Percentiles rank a stretch among this genome's conserved stretches.
Conservation (phyloP, 2,797 vertebrate genomes). For the Telmatherina bonti region DNA sequence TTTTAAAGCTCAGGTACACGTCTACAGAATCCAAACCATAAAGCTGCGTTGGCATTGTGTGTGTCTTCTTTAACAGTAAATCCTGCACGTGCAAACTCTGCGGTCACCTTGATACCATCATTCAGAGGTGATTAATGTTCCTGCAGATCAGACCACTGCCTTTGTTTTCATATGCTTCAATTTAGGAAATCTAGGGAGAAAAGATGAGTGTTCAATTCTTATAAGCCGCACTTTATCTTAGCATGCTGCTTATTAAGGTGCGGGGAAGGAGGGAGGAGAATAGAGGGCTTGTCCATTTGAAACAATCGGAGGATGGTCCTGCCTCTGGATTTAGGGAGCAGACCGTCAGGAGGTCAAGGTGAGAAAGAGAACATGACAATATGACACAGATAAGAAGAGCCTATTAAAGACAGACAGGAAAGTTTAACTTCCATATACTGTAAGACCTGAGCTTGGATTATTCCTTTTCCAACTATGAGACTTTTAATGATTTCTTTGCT, state of each 20-base stretch:
- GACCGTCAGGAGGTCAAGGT: constrained; percentile 71
- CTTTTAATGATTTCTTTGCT: constrained; percentile 59
- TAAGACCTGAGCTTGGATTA: constrained; percentile 16
- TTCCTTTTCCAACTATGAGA: background rate
- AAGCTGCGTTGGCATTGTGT: background rate
- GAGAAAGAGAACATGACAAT: constrained; percentile 55
- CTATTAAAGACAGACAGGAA: constrained; percentile 60
- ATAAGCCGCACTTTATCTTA: background rate
- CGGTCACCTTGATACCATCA: constrained; percentile 2
- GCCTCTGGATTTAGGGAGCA: constrained; percentile 51
- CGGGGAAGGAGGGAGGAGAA: constrained; percentile 4
- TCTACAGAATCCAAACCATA: background rate
- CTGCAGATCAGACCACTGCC: constrained; percentile 34
- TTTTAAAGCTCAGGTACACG: background rate
- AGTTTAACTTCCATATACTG: constrained; percentile 2
- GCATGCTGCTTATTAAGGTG: background rate
- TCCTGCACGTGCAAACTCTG: constrained; percentile 12
- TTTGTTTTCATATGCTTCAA: constrained; percentile 9
- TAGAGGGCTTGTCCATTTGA: constrained; percentile 7
- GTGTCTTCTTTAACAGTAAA: constrained; percentile 3
- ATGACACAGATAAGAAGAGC: constrained; percentile 66
- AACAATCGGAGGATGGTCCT: constrained; percentile 83
- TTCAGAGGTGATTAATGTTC: constrained; percentile 25
- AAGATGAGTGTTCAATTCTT: background rate
- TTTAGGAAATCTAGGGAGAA: constrained; percentile 11